These are phyloP conservation scores for Eupleurogrammus muticus DNA, from an alignment of 2,797 vertebrate species.

Conservation along the genomic window DNA sequence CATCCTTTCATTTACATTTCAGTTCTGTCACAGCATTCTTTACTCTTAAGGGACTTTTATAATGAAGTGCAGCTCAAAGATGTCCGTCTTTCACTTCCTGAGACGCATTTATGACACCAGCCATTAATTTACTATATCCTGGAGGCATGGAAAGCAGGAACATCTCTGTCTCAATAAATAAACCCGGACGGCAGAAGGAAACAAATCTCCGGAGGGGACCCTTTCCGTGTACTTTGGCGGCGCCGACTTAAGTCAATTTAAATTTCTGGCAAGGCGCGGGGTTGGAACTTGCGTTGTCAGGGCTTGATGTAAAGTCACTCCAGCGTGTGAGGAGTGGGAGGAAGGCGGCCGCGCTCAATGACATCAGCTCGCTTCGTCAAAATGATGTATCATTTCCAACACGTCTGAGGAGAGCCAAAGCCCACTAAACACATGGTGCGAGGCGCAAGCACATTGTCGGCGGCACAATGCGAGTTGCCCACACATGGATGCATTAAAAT, in stretches of 20 bases:
- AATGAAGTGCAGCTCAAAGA: not conserved
- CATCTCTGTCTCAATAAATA: conserved; percentile 51
- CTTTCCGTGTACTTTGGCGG: conserved; percentile 29
- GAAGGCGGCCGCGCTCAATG: conserved; percentile 23
- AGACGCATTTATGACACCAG: conserved; percentile 23
- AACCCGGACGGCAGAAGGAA: conserved; percentile 38
- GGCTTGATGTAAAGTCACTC: conserved; percentile 48
- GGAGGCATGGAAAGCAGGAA: conserved; percentile 23
- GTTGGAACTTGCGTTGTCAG: conserved; percentile 40
- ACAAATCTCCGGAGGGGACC: conserved; percentile 36
- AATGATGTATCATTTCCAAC: conserved; percentile 17
- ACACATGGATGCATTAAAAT: conserved; percentile 14
- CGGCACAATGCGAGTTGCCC: not conserved
- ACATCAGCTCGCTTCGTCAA: conserved; percentile 18
- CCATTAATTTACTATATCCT: conserved; percentile 31
- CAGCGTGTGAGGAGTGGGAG: conserved; percentile 29
- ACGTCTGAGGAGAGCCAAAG: not conserved
- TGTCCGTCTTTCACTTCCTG: conserved; percentile 1
- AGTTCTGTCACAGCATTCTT: not conserved
- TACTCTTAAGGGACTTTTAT: not conserved
- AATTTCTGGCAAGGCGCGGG: conserved; percentile 34
- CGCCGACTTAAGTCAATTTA: conserved; percentile 39
- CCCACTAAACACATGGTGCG: not conserved
- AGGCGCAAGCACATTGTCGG: not conserved
- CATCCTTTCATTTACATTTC: not conserved